Evolutionary conservation across 2,888 invertebrate species (phyloP).

Genomic region (Calameuta filiformis): DNA sequence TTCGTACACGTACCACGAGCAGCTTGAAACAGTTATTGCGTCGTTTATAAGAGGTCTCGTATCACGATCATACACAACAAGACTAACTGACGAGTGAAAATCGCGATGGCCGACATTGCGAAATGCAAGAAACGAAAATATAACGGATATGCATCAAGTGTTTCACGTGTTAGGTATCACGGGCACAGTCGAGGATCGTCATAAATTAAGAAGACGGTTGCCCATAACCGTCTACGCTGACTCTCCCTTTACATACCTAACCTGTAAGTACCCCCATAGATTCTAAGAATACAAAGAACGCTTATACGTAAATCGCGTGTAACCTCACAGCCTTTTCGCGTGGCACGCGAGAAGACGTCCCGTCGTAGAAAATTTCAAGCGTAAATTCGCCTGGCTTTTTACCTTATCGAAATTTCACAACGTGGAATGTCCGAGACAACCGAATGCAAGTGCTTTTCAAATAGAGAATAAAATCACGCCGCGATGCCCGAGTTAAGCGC

Average conservation of each 20-base stretch:
- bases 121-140: conserved; percentile 19
- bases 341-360: not conserved
- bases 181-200: not conserved
- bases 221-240: not conserved
- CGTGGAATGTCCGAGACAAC: no score
- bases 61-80: not conserved
- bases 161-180: not conserved
- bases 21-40: conserved; percentile 52
- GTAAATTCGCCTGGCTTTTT: not conserved
- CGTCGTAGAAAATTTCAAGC: not conserved
- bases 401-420: not conserved
- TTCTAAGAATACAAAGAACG: not conserved
- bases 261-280: not conserved
- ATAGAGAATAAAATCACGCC: no score
- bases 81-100: not conserved
- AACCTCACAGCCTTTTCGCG: not conserved
- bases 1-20: conserved; percentile 41
- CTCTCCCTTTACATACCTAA: not conserved
- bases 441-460: no score
- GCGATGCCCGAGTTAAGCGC: not conserved
- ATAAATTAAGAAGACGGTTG: not conserved
- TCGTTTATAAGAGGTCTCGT: not conserved
- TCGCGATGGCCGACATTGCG: not conserved
- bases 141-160: not conserved
- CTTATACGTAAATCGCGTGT: not conserved